A percentile compares a stretch with the other conserved stretches of the same genome.
phyloP scores from a whole-genome alignment of 1,140 invertebrate species.

The Leptinotarsa undecemlineata region DNA sequence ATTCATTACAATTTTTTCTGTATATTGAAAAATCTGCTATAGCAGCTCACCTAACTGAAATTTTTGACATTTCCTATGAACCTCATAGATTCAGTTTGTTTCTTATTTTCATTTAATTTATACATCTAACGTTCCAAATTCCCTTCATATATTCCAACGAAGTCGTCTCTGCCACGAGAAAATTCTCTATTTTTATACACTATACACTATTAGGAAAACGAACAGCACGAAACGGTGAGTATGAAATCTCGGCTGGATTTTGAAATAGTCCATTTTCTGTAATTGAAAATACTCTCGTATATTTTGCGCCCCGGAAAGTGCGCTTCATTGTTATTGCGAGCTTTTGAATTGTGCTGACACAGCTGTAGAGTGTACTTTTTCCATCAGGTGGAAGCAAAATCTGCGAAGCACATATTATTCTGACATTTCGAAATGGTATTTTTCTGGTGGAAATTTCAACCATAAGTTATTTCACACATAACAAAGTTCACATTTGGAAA shows the following conservation, averaged over 20 bases:
- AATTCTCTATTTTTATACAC: neutral
- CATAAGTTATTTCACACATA: neutral
- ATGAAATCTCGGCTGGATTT: neutral
- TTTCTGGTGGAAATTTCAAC: neutral
- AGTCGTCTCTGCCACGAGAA: no score
- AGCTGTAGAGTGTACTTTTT: neutral
- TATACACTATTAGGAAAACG: neutral
- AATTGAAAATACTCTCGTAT: constrained; percentile 24
- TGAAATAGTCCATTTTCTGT: constrained; percentile 25
- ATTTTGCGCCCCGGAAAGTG: constrained; percentile 20
- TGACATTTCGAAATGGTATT: neutral
- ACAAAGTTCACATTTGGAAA: neutral
- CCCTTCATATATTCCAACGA: no score
- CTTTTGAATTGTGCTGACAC: constrained; percentile 18
- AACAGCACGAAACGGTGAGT: neutral
- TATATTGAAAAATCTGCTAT: no score
- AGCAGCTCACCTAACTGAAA: no score
- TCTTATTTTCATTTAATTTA: no score
- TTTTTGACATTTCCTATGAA: no score
- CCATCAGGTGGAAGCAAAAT: neutral
- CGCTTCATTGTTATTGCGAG: constrained; percentile 24
- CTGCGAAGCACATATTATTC: neutral
- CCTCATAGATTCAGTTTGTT: no score
- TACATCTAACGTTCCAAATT: no score
- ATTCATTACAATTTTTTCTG: no score